These are phyloP conservation scores for Pangasius mekongensis DNA, from an alignment of 2,797 vertebrate genomes.

Conservation along the genomic window DNA sequence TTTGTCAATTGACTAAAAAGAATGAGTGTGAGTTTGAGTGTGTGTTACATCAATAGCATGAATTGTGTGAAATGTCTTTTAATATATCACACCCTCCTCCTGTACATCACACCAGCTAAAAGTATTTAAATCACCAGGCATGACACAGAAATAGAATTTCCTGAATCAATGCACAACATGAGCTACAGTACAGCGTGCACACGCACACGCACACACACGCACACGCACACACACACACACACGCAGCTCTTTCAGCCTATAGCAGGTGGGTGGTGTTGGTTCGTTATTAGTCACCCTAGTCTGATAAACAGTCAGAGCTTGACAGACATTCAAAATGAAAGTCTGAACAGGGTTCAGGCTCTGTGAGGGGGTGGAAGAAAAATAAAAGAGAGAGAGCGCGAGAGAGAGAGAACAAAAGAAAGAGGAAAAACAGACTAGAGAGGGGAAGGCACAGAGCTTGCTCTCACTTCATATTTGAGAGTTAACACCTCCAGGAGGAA, in stretches of 20 bases:
- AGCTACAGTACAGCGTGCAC: slow-evolving; percentile 8
- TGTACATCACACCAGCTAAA: slow-evolving; percentile 18
- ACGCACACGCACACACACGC: slow-evolving; percentile 32
- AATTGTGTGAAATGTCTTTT: slow-evolving; percentile 25
- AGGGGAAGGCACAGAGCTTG: slow-evolving; percentile 30
- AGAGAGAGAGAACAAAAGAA: neutral
- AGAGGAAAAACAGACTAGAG: slow-evolving; percentile 28
- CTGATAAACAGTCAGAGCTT: slow-evolving; percentile 63
- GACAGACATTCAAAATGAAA: slow-evolving; percentile 71
- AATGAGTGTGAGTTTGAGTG: neutral
- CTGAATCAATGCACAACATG: slow-evolving; percentile 41
- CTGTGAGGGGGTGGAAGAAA: slow-evolving; percentile 51
- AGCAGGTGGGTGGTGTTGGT: slow-evolving; percentile 62
- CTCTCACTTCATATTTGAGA: neutral
- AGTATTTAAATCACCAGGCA: slow-evolving; percentile 43
- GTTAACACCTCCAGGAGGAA: slow-evolving; percentile 21
- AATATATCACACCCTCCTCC: slow-evolving; percentile 31
- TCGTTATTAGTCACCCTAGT: slow-evolving; percentile 69
- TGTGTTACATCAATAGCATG: slow-evolving; percentile 1
- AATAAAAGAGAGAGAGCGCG: slow-evolving; percentile 9
- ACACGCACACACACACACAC: slow-evolving; percentile 27
- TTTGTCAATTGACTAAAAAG: neutral
- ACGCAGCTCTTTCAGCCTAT: slow-evolving; percentile 51
- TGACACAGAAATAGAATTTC: slow-evolving; percentile 53
- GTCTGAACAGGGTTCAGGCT: slow-evolving; percentile 51